These are phyloP conservation scores for Drosophila cardini DNA, from an alignment of 1,140 invertebrate genomes.

Conservation along the genomic window DNA sequence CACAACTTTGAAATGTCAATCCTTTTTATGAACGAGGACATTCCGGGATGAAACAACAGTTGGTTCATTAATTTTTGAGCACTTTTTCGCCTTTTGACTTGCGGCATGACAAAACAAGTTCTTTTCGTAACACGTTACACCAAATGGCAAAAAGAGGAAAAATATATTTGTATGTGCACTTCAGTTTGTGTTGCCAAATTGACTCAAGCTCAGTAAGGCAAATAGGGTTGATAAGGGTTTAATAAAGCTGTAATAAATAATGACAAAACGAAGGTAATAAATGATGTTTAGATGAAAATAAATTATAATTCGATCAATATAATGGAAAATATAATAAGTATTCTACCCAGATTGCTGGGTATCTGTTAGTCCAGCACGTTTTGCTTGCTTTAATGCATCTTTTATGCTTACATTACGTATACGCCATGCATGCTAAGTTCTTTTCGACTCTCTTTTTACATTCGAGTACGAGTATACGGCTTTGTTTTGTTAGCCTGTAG, in stretches of 20 bases:
- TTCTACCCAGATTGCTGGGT: too few species aligned
- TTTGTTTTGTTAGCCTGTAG: constrained; percentile 23
- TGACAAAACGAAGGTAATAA: background rate
- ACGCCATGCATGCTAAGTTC: constrained; percentile 57
- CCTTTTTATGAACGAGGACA: constrained; percentile 62
- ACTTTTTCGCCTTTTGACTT: constrained; percentile 55
- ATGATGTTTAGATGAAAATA: background rate
- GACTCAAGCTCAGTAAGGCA: background rate
- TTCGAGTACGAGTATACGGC: background rate
- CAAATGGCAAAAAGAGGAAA: background rate
- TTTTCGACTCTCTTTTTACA: constrained; percentile 2
- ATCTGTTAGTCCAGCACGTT: background rate
- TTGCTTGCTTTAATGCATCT: constrained; percentile 35
- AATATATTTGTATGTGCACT: constrained; percentile 2
- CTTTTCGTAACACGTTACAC: constrained; percentile 8
- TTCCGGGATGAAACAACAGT: constrained; percentile 63
- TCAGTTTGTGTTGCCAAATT: background rate
- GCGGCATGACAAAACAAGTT: constrained; percentile 47
- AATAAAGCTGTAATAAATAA: background rate
- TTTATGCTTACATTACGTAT: constrained; percentile 61
- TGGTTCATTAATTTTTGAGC: constrained; percentile 76
- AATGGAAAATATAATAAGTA: background rate
- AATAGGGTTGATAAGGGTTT: background rate
- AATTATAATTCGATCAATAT: background rate
- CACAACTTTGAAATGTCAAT: constrained; percentile 61